Evolutionary conservation across 2,113 vertebrate genomes (phyloP).

Genomic region (Lepisosteus osseus): DNA sequence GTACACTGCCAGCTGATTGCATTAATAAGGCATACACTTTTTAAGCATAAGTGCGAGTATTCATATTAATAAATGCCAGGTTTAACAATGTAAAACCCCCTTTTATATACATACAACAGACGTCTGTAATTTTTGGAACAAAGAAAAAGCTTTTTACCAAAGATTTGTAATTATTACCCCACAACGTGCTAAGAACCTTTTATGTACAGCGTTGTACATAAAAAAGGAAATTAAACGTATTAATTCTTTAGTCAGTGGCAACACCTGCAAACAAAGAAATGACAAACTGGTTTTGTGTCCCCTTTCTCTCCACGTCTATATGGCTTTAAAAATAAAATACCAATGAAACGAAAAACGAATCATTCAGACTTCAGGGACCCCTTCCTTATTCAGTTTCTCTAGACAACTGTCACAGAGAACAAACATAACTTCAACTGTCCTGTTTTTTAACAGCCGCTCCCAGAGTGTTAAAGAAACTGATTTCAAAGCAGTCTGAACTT

Average conservation of each 20-base stretch:
- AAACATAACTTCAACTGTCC: conserved; percentile 2
- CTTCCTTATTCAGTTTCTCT: neutral
- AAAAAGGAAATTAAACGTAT: neutral
- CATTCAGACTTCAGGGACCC: too few relatives aligned
- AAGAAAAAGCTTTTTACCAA: neutral
- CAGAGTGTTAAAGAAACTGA: neutral
- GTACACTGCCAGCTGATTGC: neutral
- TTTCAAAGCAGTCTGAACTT: neutral
- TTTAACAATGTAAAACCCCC: neutral
- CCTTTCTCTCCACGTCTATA: neutral
- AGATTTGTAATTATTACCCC: neutral
- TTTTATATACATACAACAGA: neutral
- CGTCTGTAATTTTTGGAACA: neutral
- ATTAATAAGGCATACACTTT: neutral
- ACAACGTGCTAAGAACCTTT: neutral
- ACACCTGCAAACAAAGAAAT: neutral
- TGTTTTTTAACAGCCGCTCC: neutral
- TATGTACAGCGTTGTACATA: neutral
- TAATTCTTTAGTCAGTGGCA: neutral
- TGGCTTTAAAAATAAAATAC: conserved; percentile 20
- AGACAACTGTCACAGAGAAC: neutral
- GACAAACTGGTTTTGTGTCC: neutral
- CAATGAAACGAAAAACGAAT: neutral
- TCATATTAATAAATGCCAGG: neutral
- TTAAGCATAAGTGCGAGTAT: neutral